Conservation (phyloP, 2,888 invertebrate genomes). For the Cataglyphis albicans region DNA sequence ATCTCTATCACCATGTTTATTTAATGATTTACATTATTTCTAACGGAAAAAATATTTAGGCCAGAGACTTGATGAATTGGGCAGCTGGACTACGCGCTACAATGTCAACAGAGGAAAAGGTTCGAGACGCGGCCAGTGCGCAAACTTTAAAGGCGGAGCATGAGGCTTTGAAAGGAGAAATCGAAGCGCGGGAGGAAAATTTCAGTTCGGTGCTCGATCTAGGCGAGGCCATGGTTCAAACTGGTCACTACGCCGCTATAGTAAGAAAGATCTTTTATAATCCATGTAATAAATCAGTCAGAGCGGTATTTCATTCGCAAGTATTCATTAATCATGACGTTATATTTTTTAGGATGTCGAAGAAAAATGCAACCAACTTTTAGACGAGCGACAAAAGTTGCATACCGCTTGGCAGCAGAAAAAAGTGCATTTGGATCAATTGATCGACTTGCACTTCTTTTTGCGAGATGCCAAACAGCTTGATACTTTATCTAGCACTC, state of each 20-base stretch:
- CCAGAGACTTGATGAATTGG: slow-evolving; percentile 96
- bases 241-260: slow-evolving; percentile 92
- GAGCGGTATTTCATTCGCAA: background rate
- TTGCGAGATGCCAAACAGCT: slow-evolving; percentile 96
- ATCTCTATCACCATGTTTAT: background rate
- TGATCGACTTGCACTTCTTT: slow-evolving; percentile 97
- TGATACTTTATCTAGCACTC: slow-evolving; percentile 94
- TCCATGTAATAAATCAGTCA: background rate
- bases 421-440: slow-evolving; percentile 95
- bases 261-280: slow-evolving; percentile 82
- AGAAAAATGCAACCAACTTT: slow-evolving; percentile 92
- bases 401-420: slow-evolving; percentile 95
- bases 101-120: slow-evolving; percentile 93
- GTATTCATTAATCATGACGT: background rate
- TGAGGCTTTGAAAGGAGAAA: slow-evolving; percentile 93
- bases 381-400: slow-evolving; percentile 92
- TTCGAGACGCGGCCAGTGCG: slow-evolving; percentile 93
- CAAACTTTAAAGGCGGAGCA: slow-evolving; percentile 94
- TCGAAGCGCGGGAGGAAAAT: slow-evolving; percentile 95
- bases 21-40: background rate
- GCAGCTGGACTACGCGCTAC: slow-evolving; percentile 92
- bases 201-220: slow-evolving; percentile 91
- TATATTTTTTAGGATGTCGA: slow-evolving; percentile 89
- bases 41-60: slow-evolving; percentile 85
- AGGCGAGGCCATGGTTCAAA: slow-evolving; percentile 94